Evolutionary conservation across 2,888 invertebrate species (phyloP).

Genomic region (Gandaritis pyraliata): DNA sequence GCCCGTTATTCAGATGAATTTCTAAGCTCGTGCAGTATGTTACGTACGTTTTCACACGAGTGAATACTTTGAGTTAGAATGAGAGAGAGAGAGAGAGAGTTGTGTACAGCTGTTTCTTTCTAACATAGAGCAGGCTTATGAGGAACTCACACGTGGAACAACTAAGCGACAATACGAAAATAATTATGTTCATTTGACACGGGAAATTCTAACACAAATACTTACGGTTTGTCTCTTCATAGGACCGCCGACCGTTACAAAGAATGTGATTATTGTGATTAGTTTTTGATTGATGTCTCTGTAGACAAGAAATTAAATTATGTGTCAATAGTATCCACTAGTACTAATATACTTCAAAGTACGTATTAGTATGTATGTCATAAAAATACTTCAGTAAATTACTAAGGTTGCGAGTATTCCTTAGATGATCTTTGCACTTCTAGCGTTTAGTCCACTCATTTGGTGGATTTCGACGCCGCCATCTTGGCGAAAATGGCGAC

Average conservation of each 20-base stretch:
- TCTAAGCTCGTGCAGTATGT: slow-evolving; percentile 50
- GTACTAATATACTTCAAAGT: too few relatives aligned
- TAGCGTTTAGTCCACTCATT: too few relatives aligned
- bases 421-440: too few relatives aligned
- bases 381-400: too few relatives aligned
- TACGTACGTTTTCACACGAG: slow-evolving; percentile 53
- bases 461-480: too few relatives aligned
- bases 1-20: slow-evolving; percentile 50
- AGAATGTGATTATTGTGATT: slow-evolving; percentile 10
- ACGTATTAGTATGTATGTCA: too few relatives aligned
- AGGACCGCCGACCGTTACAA: slow-evolving; percentile 22
- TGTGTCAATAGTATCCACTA: too few relatives aligned
- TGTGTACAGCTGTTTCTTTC: slow-evolving; percentile 44
- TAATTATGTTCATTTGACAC: slow-evolving; percentile 42
- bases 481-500: too few relatives aligned
- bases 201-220: slow-evolving; percentile 31
- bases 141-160: slow-evolving; percentile 50
- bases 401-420: too few relatives aligned
- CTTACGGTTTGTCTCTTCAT: slow-evolving; percentile 15
- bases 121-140: slow-evolving; percentile 41
- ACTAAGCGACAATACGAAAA: slow-evolving; percentile 42
- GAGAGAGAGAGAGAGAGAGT: slow-evolving; percentile 40
- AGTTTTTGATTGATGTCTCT: slow-evolving; percentile 4
- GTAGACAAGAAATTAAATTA: neutral
- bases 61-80: slow-evolving; percentile 46